phyloP scores from a whole-genome alignment of 2,113 vertebrate species.

The Cheilinus undulatus region DNA sequence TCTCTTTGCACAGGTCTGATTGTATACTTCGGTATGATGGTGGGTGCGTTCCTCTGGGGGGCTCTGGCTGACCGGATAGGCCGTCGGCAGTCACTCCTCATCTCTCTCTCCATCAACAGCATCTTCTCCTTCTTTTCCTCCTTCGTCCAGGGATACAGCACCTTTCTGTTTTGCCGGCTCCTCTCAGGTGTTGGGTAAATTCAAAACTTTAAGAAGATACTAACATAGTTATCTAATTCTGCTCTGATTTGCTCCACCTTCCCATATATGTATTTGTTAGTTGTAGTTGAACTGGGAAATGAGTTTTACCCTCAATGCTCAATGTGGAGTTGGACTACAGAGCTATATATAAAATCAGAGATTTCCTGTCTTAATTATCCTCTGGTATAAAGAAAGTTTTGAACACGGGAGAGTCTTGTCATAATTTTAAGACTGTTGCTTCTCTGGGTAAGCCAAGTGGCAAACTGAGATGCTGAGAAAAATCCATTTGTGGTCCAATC shows the following conservation, averaged over 20 bases:
- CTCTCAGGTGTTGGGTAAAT: conserved; percentile 97
- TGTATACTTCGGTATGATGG: conserved; percentile 98
- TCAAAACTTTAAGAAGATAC: background rate
- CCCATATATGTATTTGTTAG: background rate
- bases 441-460: conserved; percentile 22
- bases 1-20: conserved; percentile 86
- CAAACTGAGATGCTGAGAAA: conserved; percentile 32
- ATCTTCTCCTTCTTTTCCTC: conserved; percentile 99
- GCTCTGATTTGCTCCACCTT: background rate
- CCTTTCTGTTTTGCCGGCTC: conserved; percentile 96
- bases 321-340: no score
- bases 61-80: conserved; percentile 95
- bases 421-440: background rate
- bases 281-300: no score
- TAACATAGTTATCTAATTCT: background rate
- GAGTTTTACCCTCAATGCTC: no score
- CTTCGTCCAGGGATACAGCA: conserved; percentile 98
- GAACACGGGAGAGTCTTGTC: background rate
- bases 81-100: conserved; percentile 94
- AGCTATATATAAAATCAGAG: no score
- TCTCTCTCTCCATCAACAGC: conserved; percentile 98
- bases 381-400: background rate
- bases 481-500: background rate
- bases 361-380: background rate
- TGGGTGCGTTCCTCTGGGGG: conserved; percentile 97